Percentiles rank a stretch among this genome's conserved stretches.
Conservation (phyloP, 37 sponge, comb jelly and placozoan genomes). For the Sycon ciliatum region DNA sequence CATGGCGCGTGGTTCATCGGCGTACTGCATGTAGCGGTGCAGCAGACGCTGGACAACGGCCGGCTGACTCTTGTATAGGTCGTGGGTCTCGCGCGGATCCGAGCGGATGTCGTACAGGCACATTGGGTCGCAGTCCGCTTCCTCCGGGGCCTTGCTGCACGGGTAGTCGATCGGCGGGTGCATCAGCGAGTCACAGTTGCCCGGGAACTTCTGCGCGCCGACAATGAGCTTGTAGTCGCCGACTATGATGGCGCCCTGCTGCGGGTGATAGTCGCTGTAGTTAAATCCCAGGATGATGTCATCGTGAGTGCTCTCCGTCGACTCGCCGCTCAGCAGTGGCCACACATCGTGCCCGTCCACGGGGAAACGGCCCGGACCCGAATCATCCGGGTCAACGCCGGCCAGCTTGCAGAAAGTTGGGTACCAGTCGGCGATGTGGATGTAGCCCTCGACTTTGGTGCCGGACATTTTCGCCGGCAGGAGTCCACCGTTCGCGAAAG, state of each 20-base stretch:
- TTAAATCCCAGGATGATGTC: slow-evolving; percentile 28
- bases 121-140: slow-evolving; percentile 1
- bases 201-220: no score
- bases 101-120: slow-evolving; percentile 13
- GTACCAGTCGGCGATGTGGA: slow-evolving; percentile 23
- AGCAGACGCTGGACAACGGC: slow-evolving; percentile 15
- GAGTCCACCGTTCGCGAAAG: slow-evolving; percentile 11
- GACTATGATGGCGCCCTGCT: slow-evolving; percentile 28
- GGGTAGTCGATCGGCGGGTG: slow-evolving; percentile 17
- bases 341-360: slow-evolving; percentile 42
- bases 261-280: background rate
- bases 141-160: background rate
- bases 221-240: no score
- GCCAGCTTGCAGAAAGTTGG: slow-evolving; percentile 22
- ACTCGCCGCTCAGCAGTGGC: slow-evolving; percentile 26
- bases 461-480: slow-evolving; percentile 24
- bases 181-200: slow-evolving; percentile 24
- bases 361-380: slow-evolving; percentile 16
- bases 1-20: slow-evolving; percentile 8
- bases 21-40: slow-evolving; percentile 12
- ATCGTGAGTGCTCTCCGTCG: background rate
- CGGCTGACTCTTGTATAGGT: slow-evolving; percentile 14
- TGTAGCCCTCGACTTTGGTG: slow-evolving; percentile 21
- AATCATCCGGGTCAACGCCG: slow-evolving; percentile 32
- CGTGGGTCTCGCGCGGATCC: slow-evolving; percentile 22